Base-by-base conservation (phyloP, 2,113 vertebrate genomes). In the Saiga tatarica region DNA sequence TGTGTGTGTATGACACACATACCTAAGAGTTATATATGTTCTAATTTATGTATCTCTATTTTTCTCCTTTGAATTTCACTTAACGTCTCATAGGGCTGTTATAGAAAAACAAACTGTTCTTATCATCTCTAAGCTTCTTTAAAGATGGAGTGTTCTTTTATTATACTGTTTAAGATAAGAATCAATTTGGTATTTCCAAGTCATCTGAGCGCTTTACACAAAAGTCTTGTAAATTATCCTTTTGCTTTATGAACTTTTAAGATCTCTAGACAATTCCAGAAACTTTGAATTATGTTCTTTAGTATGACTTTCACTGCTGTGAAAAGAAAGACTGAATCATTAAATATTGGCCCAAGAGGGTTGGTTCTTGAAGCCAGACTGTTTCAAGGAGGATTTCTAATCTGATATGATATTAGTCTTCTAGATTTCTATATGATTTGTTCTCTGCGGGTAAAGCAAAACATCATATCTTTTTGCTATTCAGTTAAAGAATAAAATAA, bases 361-460 rank as follows among this genome's bases (percentile, higher is more conserved):
- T 90, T 86, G 87, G 97, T 79, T 97, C 96, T 89, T 95, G 86
- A 87, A 98, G 94, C 97, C 97, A 98, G 97, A 93, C 94, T 87
- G 94, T 95, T 98, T 98, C 96, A 91, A 92, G 76, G 89, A 98
- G 87, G 94, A 97, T 98, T 97, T 94, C 96, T 98, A 93, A 98
- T 97, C 78, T 98, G 96, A 98, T 97, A 98, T 85, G 93, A 57
- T 36, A 74, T 59, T 33, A 95, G 47, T 36, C 89, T 47, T 64
- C 87, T 97, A 95, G 96, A 97, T 98, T 97, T 59, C 74, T 92
- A 93, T 96, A 91, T 71, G 96, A 86, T 98, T 98, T 97, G 92
- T 81, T 92, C 97, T 98, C 97, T 79, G 87, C 98, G 97, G 96
- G 91, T 78, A 98, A 97, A 96, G 97, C 94, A 96, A 98, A 98